Percentiles rank a stretch among this genome's conserved stretches.
Evolutionary conservation across 1,140 invertebrate species (phyloP).

Genomic region (Campoletis sonorensis): DNA sequence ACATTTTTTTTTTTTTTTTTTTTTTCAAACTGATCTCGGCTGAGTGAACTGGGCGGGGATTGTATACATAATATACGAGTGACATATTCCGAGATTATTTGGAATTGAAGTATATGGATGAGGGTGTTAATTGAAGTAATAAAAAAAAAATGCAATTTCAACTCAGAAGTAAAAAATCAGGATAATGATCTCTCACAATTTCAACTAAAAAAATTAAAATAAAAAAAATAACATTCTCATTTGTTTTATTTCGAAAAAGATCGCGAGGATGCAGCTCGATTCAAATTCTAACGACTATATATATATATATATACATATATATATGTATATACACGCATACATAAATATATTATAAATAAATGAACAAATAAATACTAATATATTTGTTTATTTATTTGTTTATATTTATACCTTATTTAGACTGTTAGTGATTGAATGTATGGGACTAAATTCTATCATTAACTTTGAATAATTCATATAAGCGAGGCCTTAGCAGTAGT

Average conservation of each 20-base stretch:
- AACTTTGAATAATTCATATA: conserved; percentile 70
- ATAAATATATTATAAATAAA: no score
- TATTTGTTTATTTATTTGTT: conserved; percentile 6
- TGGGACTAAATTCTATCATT: conserved; percentile 66
- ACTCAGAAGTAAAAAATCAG: neutral
- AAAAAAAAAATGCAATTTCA: neutral
- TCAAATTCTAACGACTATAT: neutral
- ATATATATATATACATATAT: neutral
- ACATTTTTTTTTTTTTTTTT: no score
- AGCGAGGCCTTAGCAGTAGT: conserved; percentile 77
- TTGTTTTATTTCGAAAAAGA: neutral
- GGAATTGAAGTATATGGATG: conserved; percentile 63
- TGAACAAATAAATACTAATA: neutral
- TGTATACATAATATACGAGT: conserved; percentile 52
- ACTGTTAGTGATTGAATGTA: conserved; percentile 66
- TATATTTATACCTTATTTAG: conserved; percentile 57
- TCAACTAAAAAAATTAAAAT: neutral
- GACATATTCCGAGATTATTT: conserved; percentile 46
- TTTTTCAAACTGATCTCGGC: neutral
- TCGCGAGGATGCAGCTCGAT: conserved; percentile 16
- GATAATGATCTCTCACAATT: neutral
- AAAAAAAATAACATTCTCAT: neutral
- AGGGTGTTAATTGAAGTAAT: conserved; percentile 39
- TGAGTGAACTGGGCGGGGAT: conserved; percentile 51
- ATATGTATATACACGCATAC: no score